Evolutionary conservation across 2,888 invertebrate genomes (phyloP).

Genomic region (Agriopis marginaria): DNA sequence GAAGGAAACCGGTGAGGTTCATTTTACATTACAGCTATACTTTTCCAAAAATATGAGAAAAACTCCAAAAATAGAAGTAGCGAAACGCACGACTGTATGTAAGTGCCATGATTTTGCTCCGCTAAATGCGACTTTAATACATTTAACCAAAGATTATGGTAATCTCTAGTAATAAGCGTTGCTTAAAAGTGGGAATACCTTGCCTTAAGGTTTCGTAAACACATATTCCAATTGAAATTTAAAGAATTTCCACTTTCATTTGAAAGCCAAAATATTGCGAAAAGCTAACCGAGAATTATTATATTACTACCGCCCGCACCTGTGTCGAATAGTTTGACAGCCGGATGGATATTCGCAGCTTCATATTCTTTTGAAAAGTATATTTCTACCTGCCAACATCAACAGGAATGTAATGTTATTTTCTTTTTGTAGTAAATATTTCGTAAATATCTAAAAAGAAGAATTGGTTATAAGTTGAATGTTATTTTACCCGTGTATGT

Average conservation of each 20-base stretch:
- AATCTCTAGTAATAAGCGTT: too few species aligned
- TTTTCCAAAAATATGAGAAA: too few species aligned
- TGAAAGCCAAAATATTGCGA: constrained; percentile 41
- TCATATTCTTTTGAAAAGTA: constrained; percentile 34
- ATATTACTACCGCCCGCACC: constrained; percentile 37
- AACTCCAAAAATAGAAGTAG: too few species aligned
- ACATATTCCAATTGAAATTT: constrained; percentile 1
- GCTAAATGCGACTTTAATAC: too few species aligned
- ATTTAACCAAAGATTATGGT: too few species aligned
- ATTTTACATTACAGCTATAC: too few species aligned
- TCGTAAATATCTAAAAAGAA: constrained; percentile 1
- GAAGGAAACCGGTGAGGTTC: too few species aligned
- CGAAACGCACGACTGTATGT: too few species aligned
- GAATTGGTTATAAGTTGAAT: neutral
- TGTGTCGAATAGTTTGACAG: constrained; percentile 41
- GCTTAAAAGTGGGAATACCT: too few species aligned
- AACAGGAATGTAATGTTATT: constrained; percentile 27
- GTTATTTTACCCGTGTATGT: too few species aligned
- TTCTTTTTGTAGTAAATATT: constrained; percentile 16
- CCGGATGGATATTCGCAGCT: constrained; percentile 39
- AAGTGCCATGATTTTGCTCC: too few species aligned
- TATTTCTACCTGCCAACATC: constrained; percentile 32
- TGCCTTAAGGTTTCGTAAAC: too few species aligned
- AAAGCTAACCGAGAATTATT: constrained; percentile 35
- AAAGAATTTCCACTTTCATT: constrained; percentile 47